These are phyloP conservation scores for human (Homo sapiens) DNA, from an alignment of 2,113 vertebrate species.

Conservation along the genomic window DNA sequence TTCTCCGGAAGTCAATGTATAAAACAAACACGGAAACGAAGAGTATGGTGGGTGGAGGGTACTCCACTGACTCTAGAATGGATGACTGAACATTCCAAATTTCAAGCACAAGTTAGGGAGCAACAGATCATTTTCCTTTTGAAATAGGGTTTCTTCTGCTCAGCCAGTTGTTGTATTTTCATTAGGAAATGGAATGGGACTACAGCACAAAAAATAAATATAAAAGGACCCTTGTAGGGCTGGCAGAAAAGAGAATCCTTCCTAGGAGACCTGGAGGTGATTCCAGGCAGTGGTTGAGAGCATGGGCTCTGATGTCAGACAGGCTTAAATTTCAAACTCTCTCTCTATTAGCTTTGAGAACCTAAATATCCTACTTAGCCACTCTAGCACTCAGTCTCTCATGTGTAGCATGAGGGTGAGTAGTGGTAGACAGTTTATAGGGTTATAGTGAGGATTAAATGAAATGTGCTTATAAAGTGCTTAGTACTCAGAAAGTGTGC, in stretches of 20 bases:
- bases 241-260: neutral
- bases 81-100: neutral
- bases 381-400: neutral
- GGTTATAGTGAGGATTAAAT: neutral
- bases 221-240: neutral
- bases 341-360: neutral
- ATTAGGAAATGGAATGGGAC: neutral
- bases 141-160: neutral
- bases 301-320: neutral
- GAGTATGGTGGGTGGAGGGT: neutral
- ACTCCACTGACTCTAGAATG: neutral
- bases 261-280: neutral
- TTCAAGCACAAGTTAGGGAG: neutral
- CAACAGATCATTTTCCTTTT: neutral
- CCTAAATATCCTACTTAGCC: neutral
- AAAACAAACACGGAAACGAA: neutral
- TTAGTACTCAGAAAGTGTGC: neutral
- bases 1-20: slow-evolving; percentile 25
- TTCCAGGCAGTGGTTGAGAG: neutral
- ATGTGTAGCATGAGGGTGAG: neutral
- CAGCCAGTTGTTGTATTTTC: neutral
- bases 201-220: neutral
- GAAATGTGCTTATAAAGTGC: neutral
- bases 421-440: neutral
- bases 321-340: slow-evolving; percentile 1